Evolutionary conservation across 1,140 invertebrate genomes (phyloP), one percentile per base, ranked within the genome.

Genomic region (Procambarus virginalis): DNA sequence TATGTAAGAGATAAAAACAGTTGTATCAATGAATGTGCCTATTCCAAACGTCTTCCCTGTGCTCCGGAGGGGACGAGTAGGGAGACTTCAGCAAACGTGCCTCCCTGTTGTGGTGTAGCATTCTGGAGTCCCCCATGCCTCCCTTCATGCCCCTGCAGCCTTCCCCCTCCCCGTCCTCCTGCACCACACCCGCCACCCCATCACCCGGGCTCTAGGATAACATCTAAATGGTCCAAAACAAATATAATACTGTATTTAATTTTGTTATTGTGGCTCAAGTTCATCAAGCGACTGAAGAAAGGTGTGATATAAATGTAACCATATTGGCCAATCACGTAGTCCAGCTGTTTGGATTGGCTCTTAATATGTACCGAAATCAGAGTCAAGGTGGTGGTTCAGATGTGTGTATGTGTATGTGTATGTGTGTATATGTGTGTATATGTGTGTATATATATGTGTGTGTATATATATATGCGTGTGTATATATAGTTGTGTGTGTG

Each of bases 21-120:
- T 76, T 70, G 46, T 81, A 88, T 60, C 64, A 81, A 75, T 81
- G 77, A 88, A 84, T 89, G 87, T 89, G 87, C 87, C 87, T 81
- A 89, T 89, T 89, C 87, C 87, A 84, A 89, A 89, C 87, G 87
- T 89, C 87, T 89, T 89, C 87, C 87, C 87, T 87, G 77, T 87
- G 85, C 85, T 87, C 85, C 58, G 84, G 84, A 80, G 60, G 85
- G 85, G 85, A 87, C 78, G 76, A 87, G 79, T 82, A 89, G 79
- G 86, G 79, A 75, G 86, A 89, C 86, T 82, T 55, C 48, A 49
- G 75, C 34, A 89, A 45, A 75, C 49, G 55, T 58, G 46, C 46
- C n/a, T 75, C 73, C 73, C 83, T 70, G 17, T 70, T 70, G 49
- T 58, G 20, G 49, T 80, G 20, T 80, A 70, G 81, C 81, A 83